Evolutionary conservation across 2,888 invertebrate genomes (phyloP).

Genomic region (Nasonia oneida): DNA sequence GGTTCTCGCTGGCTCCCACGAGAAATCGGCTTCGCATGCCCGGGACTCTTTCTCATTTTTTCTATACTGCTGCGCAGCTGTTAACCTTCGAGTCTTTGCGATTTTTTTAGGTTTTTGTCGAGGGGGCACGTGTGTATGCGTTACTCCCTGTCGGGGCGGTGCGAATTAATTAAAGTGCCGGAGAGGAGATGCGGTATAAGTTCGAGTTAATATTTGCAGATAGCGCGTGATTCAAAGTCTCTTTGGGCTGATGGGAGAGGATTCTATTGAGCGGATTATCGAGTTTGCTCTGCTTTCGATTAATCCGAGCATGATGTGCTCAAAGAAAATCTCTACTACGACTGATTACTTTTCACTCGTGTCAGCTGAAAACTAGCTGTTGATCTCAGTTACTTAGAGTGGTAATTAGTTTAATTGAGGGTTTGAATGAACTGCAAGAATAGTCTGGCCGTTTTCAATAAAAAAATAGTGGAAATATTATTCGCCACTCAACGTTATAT

Average conservation of each 20-base stretch:
- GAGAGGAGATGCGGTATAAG: neutral
- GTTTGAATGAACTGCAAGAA: too few species aligned
- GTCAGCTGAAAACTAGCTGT: too few species aligned
- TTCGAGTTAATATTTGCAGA: neutral
- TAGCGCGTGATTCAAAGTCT: neutral
- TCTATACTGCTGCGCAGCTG: neutral
- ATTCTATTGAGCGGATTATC: neutral
- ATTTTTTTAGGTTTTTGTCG: neutral
- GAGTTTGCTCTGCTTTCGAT: neutral
- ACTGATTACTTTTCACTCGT: too few species aligned
- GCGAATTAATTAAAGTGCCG: neutral
- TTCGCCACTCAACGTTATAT: neutral
- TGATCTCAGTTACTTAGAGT: too few species aligned
- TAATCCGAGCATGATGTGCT: neutral
- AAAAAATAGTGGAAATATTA: too few species aligned
- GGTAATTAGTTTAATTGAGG: too few species aligned
- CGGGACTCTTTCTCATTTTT: slow-evolving; percentile 18
- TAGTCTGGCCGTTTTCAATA: too few species aligned
- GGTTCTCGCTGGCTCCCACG: slow-evolving; percentile 10
- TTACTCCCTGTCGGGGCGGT: neutral
- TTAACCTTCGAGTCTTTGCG: neutral
- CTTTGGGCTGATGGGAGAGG: neutral
- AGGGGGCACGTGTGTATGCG: neutral
- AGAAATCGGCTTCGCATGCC: slow-evolving; percentile 24
- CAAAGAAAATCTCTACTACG: too few species aligned